Conservation (phyloP, 92 coral and sea anemone species). For the Scolanthus callimorphus region DNA sequence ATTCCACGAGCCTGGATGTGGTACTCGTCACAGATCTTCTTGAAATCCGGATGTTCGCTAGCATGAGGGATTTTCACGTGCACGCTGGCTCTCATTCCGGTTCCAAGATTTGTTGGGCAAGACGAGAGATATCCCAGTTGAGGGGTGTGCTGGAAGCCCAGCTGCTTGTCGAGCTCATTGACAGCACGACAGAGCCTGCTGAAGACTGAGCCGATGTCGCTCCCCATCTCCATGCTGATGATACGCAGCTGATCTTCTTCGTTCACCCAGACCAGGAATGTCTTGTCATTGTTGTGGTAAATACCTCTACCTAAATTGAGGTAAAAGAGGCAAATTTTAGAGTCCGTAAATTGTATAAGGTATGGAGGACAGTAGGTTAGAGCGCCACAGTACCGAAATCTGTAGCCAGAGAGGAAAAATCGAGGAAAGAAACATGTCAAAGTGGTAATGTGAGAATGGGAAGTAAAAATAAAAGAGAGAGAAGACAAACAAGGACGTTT, state of each 20-base stretch:
- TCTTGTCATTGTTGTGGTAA: constrained; percentile 65
- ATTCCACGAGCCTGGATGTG: background rate
- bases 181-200: constrained; percentile 44
- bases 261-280: background rate
- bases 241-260: background rate
- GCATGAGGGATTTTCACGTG: constrained; percentile 14
- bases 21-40: constrained; percentile 11
- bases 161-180: constrained; percentile 65
- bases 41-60: constrained; percentile 53
- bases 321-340: no score
- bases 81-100: background rate
- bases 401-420: no score
- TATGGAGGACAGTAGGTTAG: no score
- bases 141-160: constrained; percentile 60
- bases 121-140: constrained; percentile 73
- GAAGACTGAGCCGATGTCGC: background rate
- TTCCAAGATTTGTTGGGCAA: constrained; percentile 49
- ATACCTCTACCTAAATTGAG: no score
- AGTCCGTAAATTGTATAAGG: no score
- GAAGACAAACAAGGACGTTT: no score
- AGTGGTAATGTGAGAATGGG: no score
- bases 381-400: no score
- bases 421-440: no score
- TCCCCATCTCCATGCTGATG: background rate
- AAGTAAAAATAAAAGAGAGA: no score